Evolutionary conservation across 2,797 vertebrate genomes (phyloP).

Genomic region (Malacoraja senta): DNA sequence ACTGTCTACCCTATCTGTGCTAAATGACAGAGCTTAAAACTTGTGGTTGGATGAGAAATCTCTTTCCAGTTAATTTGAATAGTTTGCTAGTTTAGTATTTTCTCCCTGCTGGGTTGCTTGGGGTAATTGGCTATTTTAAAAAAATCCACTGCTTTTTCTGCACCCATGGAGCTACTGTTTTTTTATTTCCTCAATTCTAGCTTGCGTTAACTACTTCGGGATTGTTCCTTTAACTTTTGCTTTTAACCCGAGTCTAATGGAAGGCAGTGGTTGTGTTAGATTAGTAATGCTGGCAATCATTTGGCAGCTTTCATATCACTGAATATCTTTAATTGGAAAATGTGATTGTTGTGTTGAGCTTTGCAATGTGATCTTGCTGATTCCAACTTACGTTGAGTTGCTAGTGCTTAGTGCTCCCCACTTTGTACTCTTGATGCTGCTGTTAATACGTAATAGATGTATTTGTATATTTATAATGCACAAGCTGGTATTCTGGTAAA

Average conservation of each 20-base stretch:
- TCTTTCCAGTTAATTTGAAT: not conserved
- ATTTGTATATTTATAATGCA: not conserved
- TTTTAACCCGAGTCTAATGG: not conserved
- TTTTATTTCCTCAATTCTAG: not conserved
- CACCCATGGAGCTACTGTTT: not conserved
- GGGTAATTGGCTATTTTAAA: not conserved
- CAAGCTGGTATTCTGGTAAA: too few species aligned
- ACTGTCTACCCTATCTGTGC: not conserved
- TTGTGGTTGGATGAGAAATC: not conserved
- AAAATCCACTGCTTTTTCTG: not conserved
- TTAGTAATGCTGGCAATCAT: not conserved
- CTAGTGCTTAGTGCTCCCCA: too few species aligned
- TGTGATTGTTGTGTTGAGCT: not conserved
- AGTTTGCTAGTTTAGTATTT: not conserved
- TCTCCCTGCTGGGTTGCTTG: not conserved
- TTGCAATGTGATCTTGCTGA: too few species aligned
- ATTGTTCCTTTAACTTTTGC: not conserved
- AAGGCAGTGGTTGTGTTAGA: not conserved
- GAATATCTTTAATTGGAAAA: not conserved
- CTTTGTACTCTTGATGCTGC: too few species aligned
- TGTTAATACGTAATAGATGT: not conserved
- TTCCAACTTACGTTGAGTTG: too few species aligned
- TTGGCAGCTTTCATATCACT: not conserved
- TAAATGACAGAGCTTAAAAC: not conserved
- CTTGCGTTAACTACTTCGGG: not conserved